Conservation (phyloP, 2,113 vertebrate species). For the Turnix velox region DNA sequence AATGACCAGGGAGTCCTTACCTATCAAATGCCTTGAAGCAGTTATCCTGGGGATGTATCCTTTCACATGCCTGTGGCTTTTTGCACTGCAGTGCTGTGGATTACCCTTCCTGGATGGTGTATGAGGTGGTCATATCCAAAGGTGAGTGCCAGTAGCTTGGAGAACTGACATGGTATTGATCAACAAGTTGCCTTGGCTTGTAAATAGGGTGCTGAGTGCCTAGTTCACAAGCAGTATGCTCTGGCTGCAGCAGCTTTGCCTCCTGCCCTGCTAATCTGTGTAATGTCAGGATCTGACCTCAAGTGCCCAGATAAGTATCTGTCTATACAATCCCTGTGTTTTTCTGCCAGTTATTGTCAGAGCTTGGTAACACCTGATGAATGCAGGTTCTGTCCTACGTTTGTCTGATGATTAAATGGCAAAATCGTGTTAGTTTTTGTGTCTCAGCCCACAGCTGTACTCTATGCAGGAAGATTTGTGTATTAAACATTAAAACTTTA, state of each 20-base stretch:
- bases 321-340: not conserved
- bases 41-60: slow-evolving; percentile 99
- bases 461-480: not conserved
- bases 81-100: not conserved
- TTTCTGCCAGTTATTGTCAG: not conserved
- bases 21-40: slow-evolving; percentile 98
- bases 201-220: fast-evolving
- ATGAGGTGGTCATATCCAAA: not conserved
- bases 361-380: not conserved
- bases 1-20: slow-evolving; percentile 94
- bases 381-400: fast-evolving
- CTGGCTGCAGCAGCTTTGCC: not conserved
- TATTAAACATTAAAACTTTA: not conserved
- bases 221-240: not conserved
- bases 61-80: slow-evolving; percentile 47
- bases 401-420: not conserved
- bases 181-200: not conserved
- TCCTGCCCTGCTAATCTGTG: not conserved
- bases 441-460: not conserved
- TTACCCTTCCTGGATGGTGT: not conserved
- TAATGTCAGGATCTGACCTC: not conserved
- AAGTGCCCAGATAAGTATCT: not conserved
- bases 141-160: not conserved
- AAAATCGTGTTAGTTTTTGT: not conserved
- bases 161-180: not conserved